Evolutionary conservation across 2,888 invertebrate species (phyloP).

Genomic region (Lasioglossum figueresi): DNA sequence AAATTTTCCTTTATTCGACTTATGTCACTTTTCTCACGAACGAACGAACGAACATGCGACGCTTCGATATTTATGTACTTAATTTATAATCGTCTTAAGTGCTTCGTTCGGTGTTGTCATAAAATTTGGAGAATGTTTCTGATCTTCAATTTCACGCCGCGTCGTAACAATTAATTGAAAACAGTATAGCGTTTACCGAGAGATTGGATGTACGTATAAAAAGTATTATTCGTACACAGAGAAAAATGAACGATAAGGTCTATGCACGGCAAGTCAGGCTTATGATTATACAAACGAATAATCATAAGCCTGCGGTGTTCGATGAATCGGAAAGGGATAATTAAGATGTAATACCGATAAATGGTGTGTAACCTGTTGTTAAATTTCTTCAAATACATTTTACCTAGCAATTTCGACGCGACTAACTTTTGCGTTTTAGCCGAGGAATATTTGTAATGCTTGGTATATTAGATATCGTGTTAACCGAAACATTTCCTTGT

Average conservation of each 20-base stretch:
- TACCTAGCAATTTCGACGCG: not conserved
- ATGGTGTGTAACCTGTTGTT: not conserved
- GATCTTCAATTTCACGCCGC: not conserved
- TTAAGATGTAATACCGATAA: constrained; percentile 8
- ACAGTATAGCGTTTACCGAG: not conserved
- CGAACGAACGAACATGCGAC: no score
- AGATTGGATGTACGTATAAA: not conserved
- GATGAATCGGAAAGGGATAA: not conserved
- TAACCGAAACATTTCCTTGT: not conserved
- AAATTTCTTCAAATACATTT: not conserved
- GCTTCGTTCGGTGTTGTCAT: no score
- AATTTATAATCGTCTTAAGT: not conserved
- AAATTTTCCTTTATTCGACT: no score
- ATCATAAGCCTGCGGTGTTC: not conserved
- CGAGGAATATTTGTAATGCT: not conserved
- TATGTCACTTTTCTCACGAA: no score
- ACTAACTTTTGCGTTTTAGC: not conserved
- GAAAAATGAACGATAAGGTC: not conserved
- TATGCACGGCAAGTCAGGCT: not conserved
- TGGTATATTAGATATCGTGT: not conserved
- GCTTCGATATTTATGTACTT: not conserved
- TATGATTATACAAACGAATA: not conserved
- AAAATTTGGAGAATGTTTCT: no score
- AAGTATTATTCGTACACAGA: no score
- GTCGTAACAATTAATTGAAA: not conserved